These are phyloP conservation scores for Ibidorhyncha struthersii DNA, from an alignment of 2,113 vertebrate species.

Conservation along the genomic window DNA sequence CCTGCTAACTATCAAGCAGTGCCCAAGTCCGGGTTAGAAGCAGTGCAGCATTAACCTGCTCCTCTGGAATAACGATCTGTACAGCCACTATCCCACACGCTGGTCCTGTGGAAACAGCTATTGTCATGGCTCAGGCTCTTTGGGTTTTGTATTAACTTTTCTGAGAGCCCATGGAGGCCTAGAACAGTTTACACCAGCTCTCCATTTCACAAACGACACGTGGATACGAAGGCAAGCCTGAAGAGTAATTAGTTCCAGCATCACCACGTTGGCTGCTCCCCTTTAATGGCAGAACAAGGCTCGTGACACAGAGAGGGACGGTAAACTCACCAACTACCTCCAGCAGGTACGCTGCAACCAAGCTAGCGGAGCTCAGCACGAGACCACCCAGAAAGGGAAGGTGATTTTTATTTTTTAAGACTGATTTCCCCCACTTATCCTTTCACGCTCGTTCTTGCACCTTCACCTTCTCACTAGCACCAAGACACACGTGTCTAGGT, in stretches of 20 bases:
- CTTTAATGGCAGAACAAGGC: background rate
- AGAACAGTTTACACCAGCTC: background rate
- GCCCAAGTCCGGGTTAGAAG: background rate
- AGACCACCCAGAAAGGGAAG: background rate
- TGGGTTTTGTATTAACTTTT: background rate
- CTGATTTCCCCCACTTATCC: background rate
- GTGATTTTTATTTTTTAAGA: background rate
- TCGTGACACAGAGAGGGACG: background rate
- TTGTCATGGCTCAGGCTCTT: background rate
- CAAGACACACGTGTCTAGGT: fast-evolving
- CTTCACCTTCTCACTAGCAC: background rate
- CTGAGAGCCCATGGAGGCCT: background rate
- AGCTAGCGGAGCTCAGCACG: background rate
- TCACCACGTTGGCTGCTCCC: background rate
- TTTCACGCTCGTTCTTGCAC: background rate
- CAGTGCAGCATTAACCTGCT: background rate
- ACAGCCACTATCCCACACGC: background rate
- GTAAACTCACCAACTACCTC: background rate
- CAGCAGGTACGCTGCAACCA: background rate
- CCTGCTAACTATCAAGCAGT: background rate
- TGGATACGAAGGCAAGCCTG: background rate
- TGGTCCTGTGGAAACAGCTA: background rate
- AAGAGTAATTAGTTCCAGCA: background rate
- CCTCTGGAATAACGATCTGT: background rate
- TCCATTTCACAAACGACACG: background rate